Conservation (phyloP, 2,888 invertebrate genomes). For the Drosophila putrida region DNA sequence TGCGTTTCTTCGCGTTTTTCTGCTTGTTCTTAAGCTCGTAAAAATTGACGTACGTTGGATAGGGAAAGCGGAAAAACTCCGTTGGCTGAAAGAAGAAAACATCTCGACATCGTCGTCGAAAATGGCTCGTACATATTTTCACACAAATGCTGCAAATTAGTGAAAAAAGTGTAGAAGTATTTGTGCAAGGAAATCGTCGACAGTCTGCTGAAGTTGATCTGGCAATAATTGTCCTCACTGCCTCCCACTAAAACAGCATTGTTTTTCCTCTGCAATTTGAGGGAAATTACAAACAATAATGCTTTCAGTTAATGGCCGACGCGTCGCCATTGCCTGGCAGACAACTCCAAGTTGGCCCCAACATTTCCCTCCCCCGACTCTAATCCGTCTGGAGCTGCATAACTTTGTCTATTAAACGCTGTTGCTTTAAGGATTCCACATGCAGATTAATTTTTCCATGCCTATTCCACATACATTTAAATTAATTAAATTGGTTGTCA, state of each 20-base stretch:
- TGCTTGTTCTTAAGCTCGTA: conserved; percentile 29
- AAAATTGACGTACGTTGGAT: conserved; percentile 12
- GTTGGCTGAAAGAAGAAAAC: conserved; percentile 13
- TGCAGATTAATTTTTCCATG: conserved; percentile 16
- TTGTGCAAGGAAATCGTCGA: conserved; percentile 23
- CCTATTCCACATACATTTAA: conserved; percentile 37
- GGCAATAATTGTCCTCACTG: not conserved
- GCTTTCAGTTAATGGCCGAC: conserved; percentile 63
- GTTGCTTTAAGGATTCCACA: conserved; percentile 5
- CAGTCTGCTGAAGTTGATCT: conserved; percentile 17
- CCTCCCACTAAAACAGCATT: conserved; percentile 14
- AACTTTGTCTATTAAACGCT: conserved; percentile 35
- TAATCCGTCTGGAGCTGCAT: conserved; percentile 11
- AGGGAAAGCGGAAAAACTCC: conserved; percentile 33
- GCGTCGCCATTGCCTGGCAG: conserved; percentile 49
- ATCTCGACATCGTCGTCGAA: conserved; percentile 9
- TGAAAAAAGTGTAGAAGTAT: conserved; percentile 8
- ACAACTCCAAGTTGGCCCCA: conserved; percentile 29
- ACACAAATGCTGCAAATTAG: conserved; percentile 44
- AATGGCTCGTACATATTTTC: conserved; percentile 23
- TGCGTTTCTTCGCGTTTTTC: conserved; percentile 6
- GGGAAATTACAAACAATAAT: conserved; percentile 65
- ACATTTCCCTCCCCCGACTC: not conserved
- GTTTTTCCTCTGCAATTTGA: conserved; percentile 30
- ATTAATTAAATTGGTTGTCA: conserved; percentile 60